Evolutionary conservation across 1,140 invertebrate species (phyloP), one percentile per base, ranked within the genome.

Genomic region (Zeugodacus cucurbitae): DNA sequence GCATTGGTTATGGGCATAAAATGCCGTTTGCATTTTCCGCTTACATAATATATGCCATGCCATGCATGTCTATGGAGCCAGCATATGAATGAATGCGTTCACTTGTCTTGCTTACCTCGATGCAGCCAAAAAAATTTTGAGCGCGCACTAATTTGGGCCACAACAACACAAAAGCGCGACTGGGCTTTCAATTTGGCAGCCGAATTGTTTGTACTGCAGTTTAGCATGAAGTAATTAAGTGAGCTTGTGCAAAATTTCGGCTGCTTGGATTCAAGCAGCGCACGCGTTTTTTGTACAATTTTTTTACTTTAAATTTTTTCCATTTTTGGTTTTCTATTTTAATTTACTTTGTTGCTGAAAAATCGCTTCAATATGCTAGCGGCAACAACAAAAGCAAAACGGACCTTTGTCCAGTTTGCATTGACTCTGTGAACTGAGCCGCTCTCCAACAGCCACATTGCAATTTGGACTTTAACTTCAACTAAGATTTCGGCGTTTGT

Each of bases 181-280:
- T 44, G 22, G n/a, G 74, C 74, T 82, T 26, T 48, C 74, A 48
- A 82, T 82, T 82, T 82, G 41, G 74, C n/a, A 82, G 74, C 41
- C 48, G 74, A 48, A 82, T 48, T 82, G 74, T 82, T 20, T 48
- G 74, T 20, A 37, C 34, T 74, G 67, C 32, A 74, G 29, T 74
- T 41, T 74, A 74, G 22, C 67, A 74, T 74, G 20, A 74, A 37
- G 67, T 74, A 74, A 82, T 82, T 82, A 82, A 82, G 74, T 82
- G 41, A 82, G 41, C 34, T 74, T 29, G 22, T 74, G 32, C 8
- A 74, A n/a, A 2, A 41, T 74, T 44, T 74, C 41, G 3, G 8
- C 26, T 74, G 14, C 26, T 74, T 74, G 29, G 29, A 20, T 37
- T 70, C 6, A 70, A 70, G 67, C 34, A 32, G 32, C n/a, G 41